Conservation (phyloP, 1,140 invertebrate species). For the Scaptomyza pallida region DNA sequence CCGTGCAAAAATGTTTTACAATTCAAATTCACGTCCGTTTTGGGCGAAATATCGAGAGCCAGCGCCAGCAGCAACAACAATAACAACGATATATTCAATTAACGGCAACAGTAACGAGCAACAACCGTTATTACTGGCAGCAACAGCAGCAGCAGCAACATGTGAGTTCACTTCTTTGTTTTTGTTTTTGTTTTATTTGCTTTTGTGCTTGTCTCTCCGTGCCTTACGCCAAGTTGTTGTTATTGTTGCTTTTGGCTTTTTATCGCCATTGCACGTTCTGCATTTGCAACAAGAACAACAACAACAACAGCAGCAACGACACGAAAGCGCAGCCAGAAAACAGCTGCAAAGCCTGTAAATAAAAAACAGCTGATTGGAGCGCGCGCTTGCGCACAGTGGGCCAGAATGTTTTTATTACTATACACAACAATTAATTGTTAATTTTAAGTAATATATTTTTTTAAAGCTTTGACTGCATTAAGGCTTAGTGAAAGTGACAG, state of each 20-base stretch:
- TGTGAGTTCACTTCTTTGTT: constrained; percentile 52
- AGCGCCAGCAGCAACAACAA: constrained; percentile 22
- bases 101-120: constrained; percentile 8
- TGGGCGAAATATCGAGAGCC: constrained; percentile 31
- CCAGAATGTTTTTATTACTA: neutral
- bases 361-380: constrained; percentile 52
- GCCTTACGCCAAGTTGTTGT: constrained; percentile 4
- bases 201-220: constrained; percentile 9
- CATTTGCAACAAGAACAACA: constrained; percentile 16
- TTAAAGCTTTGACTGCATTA: too few relatives aligned
- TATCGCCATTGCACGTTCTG: constrained; percentile 36
- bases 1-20: constrained; percentile 62
- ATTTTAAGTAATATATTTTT: too few relatives aligned
- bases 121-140: constrained; percentile 12
- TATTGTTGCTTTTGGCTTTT: constrained; percentile 35
- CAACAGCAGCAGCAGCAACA: constrained; percentile 43
- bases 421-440: too few relatives aligned
- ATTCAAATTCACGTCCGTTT: constrained; percentile 49
- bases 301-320: neutral
- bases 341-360: constrained; percentile 51
- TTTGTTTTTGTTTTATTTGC: constrained; percentile 42
- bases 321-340: constrained; percentile 26
- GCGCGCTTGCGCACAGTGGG: constrained; percentile 45
- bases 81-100: constrained; percentile 9
- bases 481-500: neutral